Evolutionary conservation across 2,888 invertebrate species (phyloP).

Genomic region (Serripes groenlandicus): DNA sequence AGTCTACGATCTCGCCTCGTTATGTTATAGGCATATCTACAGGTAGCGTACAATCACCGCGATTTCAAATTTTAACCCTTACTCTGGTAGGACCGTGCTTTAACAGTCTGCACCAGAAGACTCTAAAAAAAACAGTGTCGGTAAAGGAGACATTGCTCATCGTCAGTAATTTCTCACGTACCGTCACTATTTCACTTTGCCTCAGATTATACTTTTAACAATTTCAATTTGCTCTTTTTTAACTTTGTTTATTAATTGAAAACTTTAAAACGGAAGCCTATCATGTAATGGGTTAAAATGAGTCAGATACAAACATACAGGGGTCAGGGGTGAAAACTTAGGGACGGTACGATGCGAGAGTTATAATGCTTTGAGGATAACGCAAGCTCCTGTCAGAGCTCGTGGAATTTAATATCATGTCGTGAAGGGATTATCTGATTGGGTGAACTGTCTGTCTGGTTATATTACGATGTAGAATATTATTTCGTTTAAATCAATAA

Average conservation of each 20-base stretch:
- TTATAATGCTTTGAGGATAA: slow-evolving; percentile 44
- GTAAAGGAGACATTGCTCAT: no score
- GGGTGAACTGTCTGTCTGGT: slow-evolving; percentile 55
- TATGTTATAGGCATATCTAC: slow-evolving; percentile 34
- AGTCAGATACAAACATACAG: slow-evolving; percentile 51
- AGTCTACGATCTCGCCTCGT: slow-evolving; percentile 7
- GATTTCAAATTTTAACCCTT: neutral
- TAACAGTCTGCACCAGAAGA: no score
- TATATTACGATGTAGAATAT: slow-evolving; percentile 55
- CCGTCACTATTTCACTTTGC: no score
- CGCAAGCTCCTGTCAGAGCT: slow-evolving; percentile 31
- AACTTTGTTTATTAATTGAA: neutral
- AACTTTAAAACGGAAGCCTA: neutral
- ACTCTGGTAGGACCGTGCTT: no score
- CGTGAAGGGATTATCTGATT: slow-evolving; percentile 53
- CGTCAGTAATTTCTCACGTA: no score
- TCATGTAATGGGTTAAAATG: slow-evolving; percentile 57
- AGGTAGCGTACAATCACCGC: slow-evolving; percentile 36
- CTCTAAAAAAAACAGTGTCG: no score
- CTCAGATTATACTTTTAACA: no score
- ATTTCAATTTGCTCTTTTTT: no score
- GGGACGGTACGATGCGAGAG: slow-evolving; percentile 56
- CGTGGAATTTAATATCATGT: slow-evolving; percentile 63
- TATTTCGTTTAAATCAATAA: slow-evolving; percentile 63
- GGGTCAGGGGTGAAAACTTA: slow-evolving; percentile 57